Conservation (phyloP, 2,797 vertebrate species). For the Lepilemur septentrionalis region DNA sequence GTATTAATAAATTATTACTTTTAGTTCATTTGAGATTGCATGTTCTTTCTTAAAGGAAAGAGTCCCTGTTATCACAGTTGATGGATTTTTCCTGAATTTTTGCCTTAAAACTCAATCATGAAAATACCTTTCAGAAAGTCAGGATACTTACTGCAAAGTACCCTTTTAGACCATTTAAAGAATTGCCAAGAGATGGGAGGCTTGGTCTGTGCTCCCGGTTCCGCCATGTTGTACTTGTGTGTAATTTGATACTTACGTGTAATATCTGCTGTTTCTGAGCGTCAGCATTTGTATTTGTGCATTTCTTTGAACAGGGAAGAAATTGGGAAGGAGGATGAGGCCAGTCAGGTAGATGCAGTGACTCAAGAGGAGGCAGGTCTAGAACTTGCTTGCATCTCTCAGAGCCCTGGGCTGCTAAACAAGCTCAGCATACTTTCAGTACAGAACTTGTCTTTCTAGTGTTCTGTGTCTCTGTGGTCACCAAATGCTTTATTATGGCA, state of each 20-base stretch:
- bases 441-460: neutral
- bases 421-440: neutral
- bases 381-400: neutral
- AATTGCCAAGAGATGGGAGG: neutral
- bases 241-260: too few relatives aligned
- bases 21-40: neutral
- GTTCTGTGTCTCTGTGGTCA: neutral
- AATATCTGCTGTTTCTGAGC: neutral
- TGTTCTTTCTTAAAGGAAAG: neutral
- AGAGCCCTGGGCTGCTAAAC: neutral
- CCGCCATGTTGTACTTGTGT: neutral
- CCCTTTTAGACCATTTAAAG: neutral
- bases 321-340: neutral
- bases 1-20: neutral
- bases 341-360: neutral
- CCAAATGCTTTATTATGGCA: neutral
- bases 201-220: neutral
- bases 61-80: neutral
- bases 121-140: conserved; percentile 4
- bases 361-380: neutral
- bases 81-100: neutral
- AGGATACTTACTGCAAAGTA: neutral
- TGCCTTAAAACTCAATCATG: neutral
- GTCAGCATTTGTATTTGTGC: neutral
- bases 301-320: neutral